Conservation (phyloP, 2,797 vertebrate genomes). For the Psittacula derbiana region DNA sequence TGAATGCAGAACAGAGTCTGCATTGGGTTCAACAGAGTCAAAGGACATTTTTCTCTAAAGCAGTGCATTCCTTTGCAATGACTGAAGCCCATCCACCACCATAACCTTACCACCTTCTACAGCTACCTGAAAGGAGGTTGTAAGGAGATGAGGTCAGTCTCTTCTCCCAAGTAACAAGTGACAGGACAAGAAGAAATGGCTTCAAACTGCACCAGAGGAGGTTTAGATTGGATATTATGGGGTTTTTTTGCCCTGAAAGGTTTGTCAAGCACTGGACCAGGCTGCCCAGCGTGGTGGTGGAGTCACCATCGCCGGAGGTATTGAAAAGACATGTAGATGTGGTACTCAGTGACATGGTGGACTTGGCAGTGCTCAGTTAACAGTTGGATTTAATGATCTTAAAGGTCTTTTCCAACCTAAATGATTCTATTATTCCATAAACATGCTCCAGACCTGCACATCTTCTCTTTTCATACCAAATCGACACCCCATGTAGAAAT, state of each 20-base stretch:
- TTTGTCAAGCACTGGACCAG: background rate
- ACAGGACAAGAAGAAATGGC: background rate
- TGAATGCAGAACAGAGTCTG: background rate
- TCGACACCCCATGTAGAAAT: background rate
- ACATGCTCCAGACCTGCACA: background rate
- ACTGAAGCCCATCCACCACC: background rate
- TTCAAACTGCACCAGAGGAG: background rate
- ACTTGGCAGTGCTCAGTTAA: background rate
- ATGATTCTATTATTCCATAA: background rate
- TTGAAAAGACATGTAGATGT: background rate
- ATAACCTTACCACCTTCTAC: background rate
- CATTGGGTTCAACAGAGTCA: background rate
- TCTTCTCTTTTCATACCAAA: background rate
- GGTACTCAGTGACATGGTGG: background rate
- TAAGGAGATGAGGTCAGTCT: accelerated
- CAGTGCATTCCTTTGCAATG: background rate
- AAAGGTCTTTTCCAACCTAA: background rate
- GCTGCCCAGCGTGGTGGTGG: background rate
- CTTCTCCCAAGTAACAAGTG: background rate
- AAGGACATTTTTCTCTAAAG: background rate
- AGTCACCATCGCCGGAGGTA: background rate
- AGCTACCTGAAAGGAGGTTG: background rate
- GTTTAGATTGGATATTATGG: background rate
- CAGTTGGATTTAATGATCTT: background rate
- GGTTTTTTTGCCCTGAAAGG: background rate